Evolutionary conservation across 2,888 invertebrate species (phyloP).

Genomic region (Ischnus inquisitorius): DNA sequence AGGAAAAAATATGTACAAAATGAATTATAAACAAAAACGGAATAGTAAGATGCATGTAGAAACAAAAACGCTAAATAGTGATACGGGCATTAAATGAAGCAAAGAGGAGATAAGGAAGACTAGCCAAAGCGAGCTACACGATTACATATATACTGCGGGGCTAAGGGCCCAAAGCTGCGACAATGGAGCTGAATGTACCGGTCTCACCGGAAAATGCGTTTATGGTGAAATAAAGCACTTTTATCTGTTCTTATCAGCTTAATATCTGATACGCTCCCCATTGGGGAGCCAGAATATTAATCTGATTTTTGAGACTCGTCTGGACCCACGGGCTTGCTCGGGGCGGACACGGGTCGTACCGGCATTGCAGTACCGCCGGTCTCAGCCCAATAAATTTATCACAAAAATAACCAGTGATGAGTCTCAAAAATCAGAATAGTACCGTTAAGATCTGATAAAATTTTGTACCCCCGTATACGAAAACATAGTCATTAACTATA

Average conservation of each 20-base stretch:
- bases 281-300: conserved; percentile 58
- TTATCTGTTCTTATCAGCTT: conserved; percentile 61
- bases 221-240: background rate
- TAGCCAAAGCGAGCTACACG: background rate
- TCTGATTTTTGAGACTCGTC: conserved; percentile 28
- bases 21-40: too few relatives aligned
- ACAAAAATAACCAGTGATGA: background rate
- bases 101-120: background rate
- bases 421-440: background rate
- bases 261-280: conserved; percentile 60
- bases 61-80: too few relatives aligned
- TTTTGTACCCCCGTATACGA: background rate
- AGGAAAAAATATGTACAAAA: too few relatives aligned
- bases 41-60: too few relatives aligned
- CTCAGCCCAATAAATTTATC: conserved; percentile 11
- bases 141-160: background rate
- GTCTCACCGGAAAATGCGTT: background rate
- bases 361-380: conserved; percentile 34
- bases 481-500: background rate
- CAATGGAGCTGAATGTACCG: background rate
- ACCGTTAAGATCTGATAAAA: background rate
- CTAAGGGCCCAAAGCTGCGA: background rate
- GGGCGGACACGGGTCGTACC: conserved; percentile 21
- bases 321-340: background rate
- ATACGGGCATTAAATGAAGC: too few relatives aligned